Evolutionary conservation across 2,797 vertebrate species (phyloP).

Genomic region (Dendrocincla fuliginosa): DNA sequence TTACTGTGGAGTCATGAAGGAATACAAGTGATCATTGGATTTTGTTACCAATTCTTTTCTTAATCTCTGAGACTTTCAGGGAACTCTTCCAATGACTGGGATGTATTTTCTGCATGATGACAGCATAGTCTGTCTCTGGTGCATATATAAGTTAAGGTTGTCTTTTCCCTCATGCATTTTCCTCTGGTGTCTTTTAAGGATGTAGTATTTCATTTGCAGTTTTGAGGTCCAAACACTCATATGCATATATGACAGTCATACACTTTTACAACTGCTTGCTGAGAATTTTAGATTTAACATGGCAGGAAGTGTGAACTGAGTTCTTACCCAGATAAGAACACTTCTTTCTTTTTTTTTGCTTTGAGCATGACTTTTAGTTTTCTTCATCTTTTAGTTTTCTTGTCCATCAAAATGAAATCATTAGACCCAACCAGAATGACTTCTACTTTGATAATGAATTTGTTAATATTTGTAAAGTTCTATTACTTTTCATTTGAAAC

Average conservation of each 20-base stretch:
- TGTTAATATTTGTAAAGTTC: not conserved
- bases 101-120: not conserved
- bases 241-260: not conserved
- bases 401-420: not conserved
- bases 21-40: not conserved
- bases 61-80: not conserved
- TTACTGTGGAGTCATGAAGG: not conserved
- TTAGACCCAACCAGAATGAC: not conserved
- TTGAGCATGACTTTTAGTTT: not conserved
- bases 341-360: not conserved
- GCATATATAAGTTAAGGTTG: not conserved
- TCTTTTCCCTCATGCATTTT: not conserved
- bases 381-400: not conserved
- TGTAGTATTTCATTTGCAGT: not conserved
- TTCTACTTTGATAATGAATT: not conserved
- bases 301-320: not conserved
- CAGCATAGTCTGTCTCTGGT: not conserved
- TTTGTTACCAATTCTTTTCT: not conserved
- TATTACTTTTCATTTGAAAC: not conserved
- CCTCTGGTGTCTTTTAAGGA: not conserved
- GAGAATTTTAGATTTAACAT: not conserved
- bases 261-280: not conserved
- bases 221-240: not conserved
- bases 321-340: not conserved
- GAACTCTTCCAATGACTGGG: not conserved